Conservation (phyloP, 37 sponge, comb jelly and placozoan species). For the Aplysina aerophoba region DNA sequence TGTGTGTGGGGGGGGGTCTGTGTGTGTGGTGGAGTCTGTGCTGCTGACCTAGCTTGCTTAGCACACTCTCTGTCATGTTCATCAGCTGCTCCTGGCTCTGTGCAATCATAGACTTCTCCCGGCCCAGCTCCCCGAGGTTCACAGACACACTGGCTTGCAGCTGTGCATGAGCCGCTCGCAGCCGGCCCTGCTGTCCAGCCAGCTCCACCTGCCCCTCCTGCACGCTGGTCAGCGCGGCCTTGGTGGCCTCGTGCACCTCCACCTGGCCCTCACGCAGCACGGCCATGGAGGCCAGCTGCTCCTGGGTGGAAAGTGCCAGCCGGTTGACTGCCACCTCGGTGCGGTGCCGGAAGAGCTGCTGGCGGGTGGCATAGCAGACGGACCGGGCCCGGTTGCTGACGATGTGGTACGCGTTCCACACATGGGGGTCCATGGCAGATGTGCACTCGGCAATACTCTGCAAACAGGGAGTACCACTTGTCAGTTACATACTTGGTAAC, state of each 20-base stretch:
- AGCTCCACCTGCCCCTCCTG: conserved; percentile 34
- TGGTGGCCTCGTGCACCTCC: conserved; percentile 36
- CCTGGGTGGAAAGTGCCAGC: conserved; percentile 53
- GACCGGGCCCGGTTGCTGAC: conserved; percentile 84
- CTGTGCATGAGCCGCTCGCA: conserved; percentile 30
- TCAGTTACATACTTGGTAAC: not conserved
- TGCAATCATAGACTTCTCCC: conserved; percentile 53
- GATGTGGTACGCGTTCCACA: conserved; percentile 89
- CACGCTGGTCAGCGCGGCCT: conserved; percentile 2
- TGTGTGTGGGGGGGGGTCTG: too few species aligned
- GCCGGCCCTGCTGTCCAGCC: conserved; percentile 25
- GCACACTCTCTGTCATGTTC: conserved; percentile 57
- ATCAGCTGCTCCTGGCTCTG: conserved; percentile 62
- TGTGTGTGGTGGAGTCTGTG: too few species aligned
- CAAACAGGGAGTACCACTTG: not conserved
- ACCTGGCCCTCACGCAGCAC: conserved; percentile 24
- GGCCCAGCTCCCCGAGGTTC: conserved; percentile 52
- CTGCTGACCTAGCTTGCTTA: conserved; percentile 52
- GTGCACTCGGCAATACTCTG: conserved; percentile 86
- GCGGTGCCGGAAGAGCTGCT: conserved; percentile 73
- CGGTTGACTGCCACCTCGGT: conserved; percentile 76
- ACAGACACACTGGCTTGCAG: conserved; percentile 24
- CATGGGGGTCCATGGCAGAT: conserved; percentile 66
- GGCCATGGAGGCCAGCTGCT: conserved; percentile 51
- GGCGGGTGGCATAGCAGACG: conserved; percentile 79